phyloP scores from a whole-genome alignment of 2,113 vertebrate genomes.

The Eupsittula cactorum region DNA sequence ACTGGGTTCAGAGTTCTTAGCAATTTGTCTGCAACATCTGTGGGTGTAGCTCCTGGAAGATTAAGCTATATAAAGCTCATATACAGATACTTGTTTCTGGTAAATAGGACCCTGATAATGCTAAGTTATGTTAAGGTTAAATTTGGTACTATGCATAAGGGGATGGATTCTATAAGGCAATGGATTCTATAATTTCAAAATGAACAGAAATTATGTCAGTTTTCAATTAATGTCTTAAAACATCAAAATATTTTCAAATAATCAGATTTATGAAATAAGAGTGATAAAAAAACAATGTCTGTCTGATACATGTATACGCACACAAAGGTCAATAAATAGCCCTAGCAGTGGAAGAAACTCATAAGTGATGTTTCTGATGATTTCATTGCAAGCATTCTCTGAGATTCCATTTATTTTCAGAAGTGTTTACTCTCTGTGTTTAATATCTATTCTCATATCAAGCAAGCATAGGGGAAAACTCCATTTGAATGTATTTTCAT shows the following conservation, averaged over 20 bases:
- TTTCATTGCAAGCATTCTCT: background rate
- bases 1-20: background rate
- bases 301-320: background rate
- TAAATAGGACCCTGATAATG: background rate
- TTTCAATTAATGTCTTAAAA: background rate
- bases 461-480: background rate
- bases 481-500: background rate
- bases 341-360: background rate
- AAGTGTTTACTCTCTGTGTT: background rate
- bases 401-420: background rate
- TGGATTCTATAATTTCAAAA: background rate
- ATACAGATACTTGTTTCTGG: background rate
- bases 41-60: background rate
- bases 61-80: background rate
- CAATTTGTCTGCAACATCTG: background rate
- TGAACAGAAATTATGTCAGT: background rate
- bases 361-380: background rate
- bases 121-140: background rate
- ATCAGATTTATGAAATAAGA: background rate
- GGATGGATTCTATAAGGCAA: background rate
- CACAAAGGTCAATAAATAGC: background rate
- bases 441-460: background rate
- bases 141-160: background rate
- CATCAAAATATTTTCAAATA: background rate
- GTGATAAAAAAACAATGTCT: background rate